phyloP scores from a whole-genome alignment of 2,797 vertebrate genomes.

The Clarias platycephalus region DNA sequence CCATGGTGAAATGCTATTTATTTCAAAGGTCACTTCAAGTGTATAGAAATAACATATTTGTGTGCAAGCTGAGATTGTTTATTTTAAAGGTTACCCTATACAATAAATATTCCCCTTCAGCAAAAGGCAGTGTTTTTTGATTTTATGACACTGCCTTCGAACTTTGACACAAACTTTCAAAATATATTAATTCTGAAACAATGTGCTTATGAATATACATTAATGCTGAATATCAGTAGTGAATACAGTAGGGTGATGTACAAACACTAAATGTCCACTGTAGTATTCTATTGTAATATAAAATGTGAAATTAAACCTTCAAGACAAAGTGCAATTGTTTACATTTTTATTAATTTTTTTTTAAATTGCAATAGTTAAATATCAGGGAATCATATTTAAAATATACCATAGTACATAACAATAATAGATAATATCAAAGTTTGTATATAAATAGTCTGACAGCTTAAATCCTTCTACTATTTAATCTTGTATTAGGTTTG shows the following conservation, averaged over 20 bases:
- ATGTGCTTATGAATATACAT: background rate
- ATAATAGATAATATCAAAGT: too few species aligned
- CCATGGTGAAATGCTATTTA: slow-evolving; percentile 51
- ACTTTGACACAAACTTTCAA: background rate
- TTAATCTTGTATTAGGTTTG: too few species aligned
- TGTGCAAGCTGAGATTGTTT: slow-evolving; percentile 56
- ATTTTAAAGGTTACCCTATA: slow-evolving; percentile 71
- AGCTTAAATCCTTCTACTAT: too few species aligned
- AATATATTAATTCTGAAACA: background rate
- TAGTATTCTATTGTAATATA: too few species aligned
- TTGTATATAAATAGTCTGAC: too few species aligned
- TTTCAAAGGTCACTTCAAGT: slow-evolving; percentile 70
- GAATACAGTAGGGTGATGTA: background rate
- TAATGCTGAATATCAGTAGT: background rate
- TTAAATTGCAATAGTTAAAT: too few species aligned
- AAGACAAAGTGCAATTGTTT: too few species aligned
- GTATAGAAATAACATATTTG: slow-evolving; percentile 52
- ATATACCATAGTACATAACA: too few species aligned
- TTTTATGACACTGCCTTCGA: background rate
- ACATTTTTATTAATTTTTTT: too few species aligned
- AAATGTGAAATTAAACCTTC: too few species aligned
- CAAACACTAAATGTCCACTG: background rate
- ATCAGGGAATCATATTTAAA: too few species aligned
- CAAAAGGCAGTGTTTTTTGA: slow-evolving; percentile 18
- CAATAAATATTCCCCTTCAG: slow-evolving; percentile 50